These are phyloP conservation scores for Fulica atra DNA, from an alignment of 2,113 vertebrate species.

Conservation along the genomic window DNA sequence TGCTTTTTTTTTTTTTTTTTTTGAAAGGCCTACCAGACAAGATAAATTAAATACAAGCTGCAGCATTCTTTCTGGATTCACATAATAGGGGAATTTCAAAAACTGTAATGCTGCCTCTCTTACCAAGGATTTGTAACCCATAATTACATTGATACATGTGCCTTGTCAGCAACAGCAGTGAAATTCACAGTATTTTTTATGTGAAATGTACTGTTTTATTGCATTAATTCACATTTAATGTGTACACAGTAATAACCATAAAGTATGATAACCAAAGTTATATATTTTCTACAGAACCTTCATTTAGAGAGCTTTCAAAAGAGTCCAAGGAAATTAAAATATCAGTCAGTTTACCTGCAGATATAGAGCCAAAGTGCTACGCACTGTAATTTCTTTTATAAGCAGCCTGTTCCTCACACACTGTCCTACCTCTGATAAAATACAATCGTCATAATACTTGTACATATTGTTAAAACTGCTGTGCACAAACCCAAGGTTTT, in stretches of 20 bases:
- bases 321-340: constrained; percentile 79
- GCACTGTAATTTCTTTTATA: constrained; percentile 70
- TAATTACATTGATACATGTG: constrained; percentile 82
- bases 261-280: constrained; percentile 79
- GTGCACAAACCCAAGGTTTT: constrained; percentile 61
- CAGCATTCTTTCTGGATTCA: constrained; percentile 62
- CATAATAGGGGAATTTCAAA: constrained; percentile 64
- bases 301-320: constrained; percentile 79
- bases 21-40: constrained; percentile 32
- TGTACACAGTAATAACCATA: constrained; percentile 83
- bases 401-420: constrained; percentile 46
- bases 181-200: constrained; percentile 81
- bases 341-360: constrained; percentile 79
- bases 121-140: constrained; percentile 74
- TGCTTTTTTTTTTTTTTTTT: not conserved
- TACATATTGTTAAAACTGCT: constrained; percentile 53
- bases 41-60: constrained; percentile 41
- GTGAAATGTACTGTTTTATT: constrained; percentile 83
- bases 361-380: constrained; percentile 64
- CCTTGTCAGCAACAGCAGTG: constrained; percentile 76
- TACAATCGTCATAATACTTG: constrained; percentile 66
- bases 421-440: constrained; percentile 68
- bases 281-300: constrained; percentile 81
- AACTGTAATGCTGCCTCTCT: constrained; percentile 44
- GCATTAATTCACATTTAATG: constrained; percentile 85